Base-by-base conservation (phyloP, 2,888 invertebrate genomes). In the Campoplex nolae region DNA sequence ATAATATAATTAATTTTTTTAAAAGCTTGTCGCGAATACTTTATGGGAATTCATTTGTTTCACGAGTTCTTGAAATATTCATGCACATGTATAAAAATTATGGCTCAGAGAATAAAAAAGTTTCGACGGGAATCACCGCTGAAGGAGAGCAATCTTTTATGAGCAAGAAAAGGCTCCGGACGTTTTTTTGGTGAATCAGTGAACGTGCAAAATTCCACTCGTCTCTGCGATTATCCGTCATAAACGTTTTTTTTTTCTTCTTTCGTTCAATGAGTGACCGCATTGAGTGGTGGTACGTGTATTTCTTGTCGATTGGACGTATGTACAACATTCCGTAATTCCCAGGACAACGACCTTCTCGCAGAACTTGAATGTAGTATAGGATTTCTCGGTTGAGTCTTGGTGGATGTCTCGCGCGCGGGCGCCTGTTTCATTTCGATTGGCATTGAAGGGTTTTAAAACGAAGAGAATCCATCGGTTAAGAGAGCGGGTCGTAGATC, bases 401-500 rank as follows among this genome's bases (percentile, higher is more conserved):
- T 48, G 45, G 51, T 77, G 67, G 71, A 73, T 83, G 65, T 28
- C 51, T 68, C 67, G 73, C 67, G 62, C 84, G 84, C 77, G 77
- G 76, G 70, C 79, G 79, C 76, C 83, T 67, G 77, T 86, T 86
- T 80, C 74, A 51, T 84, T 84, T 74, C 88, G 89, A 90, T 90
- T 89, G 90, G 89, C 90, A 90, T 90, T 88, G 90, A 90, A 87
- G 89, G 83, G 82, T 82, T 81, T 85, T 86, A 89, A 92, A 92
- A 90, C 90, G 90, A 92, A 92, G 91, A 92, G 90, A 92, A 90
- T 89, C 88, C 89, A 89, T 90, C 87, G 89, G 85, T 73, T 71
- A 90, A 91, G 91, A 88, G 89, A 88, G 32, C 62, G 62, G 90
- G 91, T 90, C 91, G 92, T 93, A 93, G 93, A 93, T 93, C 93